Percentiles rank a stretch among this genome's conserved stretches.
These are phyloP conservation scores for Muscicapa comitata DNA, from an alignment of 2,797 vertebrate species.

Conservation along the genomic window DNA sequence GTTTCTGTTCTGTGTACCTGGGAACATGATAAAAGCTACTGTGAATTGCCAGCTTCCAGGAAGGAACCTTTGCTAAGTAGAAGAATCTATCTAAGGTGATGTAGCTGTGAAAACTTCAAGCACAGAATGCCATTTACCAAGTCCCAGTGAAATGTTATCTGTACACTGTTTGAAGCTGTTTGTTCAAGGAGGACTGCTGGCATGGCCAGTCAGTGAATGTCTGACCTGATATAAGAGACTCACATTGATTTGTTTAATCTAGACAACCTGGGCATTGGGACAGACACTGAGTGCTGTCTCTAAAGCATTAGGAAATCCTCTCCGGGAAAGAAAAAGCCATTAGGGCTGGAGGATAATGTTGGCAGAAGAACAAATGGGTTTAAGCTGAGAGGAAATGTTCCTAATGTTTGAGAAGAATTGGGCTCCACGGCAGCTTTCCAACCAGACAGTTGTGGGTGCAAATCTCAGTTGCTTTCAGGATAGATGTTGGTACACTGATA, in stretches of 20 bases:
- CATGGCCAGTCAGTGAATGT: not conserved
- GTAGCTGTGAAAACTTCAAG: not conserved
- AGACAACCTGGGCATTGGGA: not conserved
- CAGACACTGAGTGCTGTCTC: not conserved
- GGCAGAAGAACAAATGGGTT: conserved; percentile 15
- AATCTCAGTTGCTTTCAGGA: not conserved
- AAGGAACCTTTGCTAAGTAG: not conserved
- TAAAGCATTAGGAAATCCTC: not conserved
- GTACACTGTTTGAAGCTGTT: not conserved
- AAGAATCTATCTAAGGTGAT: not conserved
- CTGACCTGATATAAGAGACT: not conserved
- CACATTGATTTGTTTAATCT: not conserved
- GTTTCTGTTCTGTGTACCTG: not conserved
- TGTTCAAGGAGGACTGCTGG: not conserved
- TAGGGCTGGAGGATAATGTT: not conserved
- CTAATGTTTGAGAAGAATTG: not conserved
- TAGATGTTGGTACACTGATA: not conserved
- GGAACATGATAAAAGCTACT: not conserved
- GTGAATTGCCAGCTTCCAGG: not conserved
- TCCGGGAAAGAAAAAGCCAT: conserved; percentile 4
- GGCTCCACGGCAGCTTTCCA: not conserved
- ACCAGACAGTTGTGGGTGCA: not conserved
- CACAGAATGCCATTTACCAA: not conserved
- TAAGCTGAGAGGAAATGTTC: not conserved
- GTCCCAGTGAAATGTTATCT: not conserved